These are phyloP conservation scores for Athrips mouffetella DNA, from an alignment of 2,888 invertebrate species.

Conservation along the genomic window DNA sequence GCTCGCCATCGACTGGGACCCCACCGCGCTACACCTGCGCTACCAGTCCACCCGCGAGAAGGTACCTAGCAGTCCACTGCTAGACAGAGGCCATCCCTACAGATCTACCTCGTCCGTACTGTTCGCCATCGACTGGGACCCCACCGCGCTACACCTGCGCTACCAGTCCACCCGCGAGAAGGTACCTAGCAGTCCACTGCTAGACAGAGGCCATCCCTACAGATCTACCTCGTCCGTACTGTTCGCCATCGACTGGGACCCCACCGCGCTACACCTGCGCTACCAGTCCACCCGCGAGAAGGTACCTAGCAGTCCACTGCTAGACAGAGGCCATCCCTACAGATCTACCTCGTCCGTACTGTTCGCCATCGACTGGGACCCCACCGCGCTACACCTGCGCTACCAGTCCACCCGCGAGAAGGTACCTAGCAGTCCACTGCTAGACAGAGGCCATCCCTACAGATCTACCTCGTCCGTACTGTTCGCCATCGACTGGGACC, in stretches of 20 bases:
- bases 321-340: too few relatives aligned
- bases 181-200: too few relatives aligned
- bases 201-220: too few relatives aligned
- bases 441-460: too few relatives aligned
- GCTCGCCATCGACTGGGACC: slow-evolving; percentile 96
- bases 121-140: slow-evolving; percentile 96
- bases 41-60: slow-evolving; percentile 89
- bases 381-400: slow-evolving; percentile 93
- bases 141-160: slow-evolving; percentile 93
- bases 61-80: too few relatives aligned
- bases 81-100: too few relatives aligned
- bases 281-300: slow-evolving; percentile 89
- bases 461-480: too few relatives aligned
- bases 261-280: slow-evolving; percentile 93
- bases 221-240: slow-evolving; percentile 36
- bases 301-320: too few relatives aligned
- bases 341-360: slow-evolving; percentile 36
- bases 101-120: slow-evolving; percentile 36
- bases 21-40: slow-evolving; percentile 93
- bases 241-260: slow-evolving; percentile 96
- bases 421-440: too few relatives aligned
- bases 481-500: too few relatives aligned
- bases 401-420: slow-evolving; percentile 89
- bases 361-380: slow-evolving; percentile 96
- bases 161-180: slow-evolving; percentile 89